Base-by-base conservation (phyloP, 2,888 invertebrate genomes). In the Dicranocentrus wangi region DNA sequence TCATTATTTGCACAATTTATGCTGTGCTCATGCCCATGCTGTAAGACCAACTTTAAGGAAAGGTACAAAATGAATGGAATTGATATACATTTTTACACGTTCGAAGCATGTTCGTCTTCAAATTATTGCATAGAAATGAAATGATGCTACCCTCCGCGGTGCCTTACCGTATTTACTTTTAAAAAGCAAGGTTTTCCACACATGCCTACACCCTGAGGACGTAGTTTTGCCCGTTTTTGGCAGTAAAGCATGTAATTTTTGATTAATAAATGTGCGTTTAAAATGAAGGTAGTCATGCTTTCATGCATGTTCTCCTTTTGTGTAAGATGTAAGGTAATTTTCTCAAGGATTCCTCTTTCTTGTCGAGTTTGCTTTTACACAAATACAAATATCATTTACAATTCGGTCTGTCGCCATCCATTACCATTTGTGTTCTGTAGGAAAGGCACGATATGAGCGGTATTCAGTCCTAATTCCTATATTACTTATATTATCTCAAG, bases 201-300 rank as follows among this genome's bases (percentile, higher is more conserved):
- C n/a, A n/a, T n/a, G n/a, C n/a, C n/a, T n/a, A n/a, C n/a, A n/a
- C 39, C 43, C 55, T 58, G 75, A 66, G 15, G n/a, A 60, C n/a
- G 21, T 23, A 32, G 53, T 32, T 73, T 76, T 66, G 65, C 39
- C 60, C 58, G 19, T 58, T 66, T 65, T 61, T 43, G 68, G 75
- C 66, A 43, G 43, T 27, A 43, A 60, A 69, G 51, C 77, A 61
- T 77, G 77, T 61, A 69, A 77, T 77, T 77, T 65, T 75, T 75
- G 75, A 75, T 68, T 75, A 75, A 66, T 32, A 28, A 28, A 28
- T 15, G 61, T 8, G 28, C 8, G n/a, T 61, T 39, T 39, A 19
- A 15, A 61, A 61, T 61, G 39, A 32, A 61, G 32, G 61, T 28
- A 61, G 61, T 61, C 47, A 53, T 68, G 47, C 51, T 68, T 19